Evolutionary conservation across 2,888 invertebrate genomes (phyloP), one percentile per base, ranked within the genome.

Genomic region (Hirtodrosophila cameraria): DNA sequence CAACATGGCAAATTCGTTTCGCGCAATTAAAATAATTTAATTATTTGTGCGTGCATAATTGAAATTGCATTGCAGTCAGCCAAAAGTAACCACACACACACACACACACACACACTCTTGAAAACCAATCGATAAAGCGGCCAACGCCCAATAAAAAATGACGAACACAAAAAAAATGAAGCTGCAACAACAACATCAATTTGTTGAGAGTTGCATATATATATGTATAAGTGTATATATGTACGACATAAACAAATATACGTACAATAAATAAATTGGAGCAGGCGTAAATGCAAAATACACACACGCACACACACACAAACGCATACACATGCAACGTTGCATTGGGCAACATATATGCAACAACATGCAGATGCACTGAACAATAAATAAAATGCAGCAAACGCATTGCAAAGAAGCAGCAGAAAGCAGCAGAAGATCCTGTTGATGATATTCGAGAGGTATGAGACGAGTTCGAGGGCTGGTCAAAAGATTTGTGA

Each of bases 331-430:
- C 42, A 27, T 13, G 11, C 48, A 36, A 58, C 61, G 73, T 61
- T 80, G 77, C 59, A 69, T 58, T 63, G 53, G 53, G 67, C 60
- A 73, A 70, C 61, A 49, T 72, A 66, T 43, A 71, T 74, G 73
- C 74, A 71, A 65, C 72, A 54, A 57, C 80, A 74, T 75, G 69
- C 72, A 82, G 74, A 62, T 69, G 69, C 69, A 73, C 58, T 74
- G 71, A 74, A 83, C 83, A 83, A 81, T 81, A 82, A 83, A 78
- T 83, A 82, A 81, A 83, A 78, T 81, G 77, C 82, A 80, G 76
- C 75, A 77, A 77, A 67, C 80, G 80, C 80, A 75, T 45, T 64
- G 73, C 70, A 70, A 72, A 65, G 48, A 45, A 38, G 52, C 63
- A 63, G 58, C 30, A 65, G 71, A 54, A 78, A 63, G 41, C 60